Evolutionary conservation across 1,140 invertebrate species (phyloP), one percentile per base, ranked within the genome.

Genomic region (Stenopsyche tienmushanensis): DNA sequence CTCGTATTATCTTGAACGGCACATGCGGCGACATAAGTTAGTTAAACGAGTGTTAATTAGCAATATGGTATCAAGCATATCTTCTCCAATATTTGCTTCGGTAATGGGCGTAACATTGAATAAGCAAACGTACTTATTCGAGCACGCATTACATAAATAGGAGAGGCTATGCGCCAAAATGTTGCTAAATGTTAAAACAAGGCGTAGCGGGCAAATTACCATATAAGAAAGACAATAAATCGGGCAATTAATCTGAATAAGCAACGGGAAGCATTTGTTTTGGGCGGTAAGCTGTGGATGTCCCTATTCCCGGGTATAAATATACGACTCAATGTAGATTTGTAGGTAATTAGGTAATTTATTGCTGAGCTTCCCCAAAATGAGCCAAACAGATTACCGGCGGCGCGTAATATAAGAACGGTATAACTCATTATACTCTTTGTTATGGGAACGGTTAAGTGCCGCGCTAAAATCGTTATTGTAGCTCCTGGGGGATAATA

Each of bases 291-390:
- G 39, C 54, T 24, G 54, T 15, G 42, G 23, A 44, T 44, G n/a
- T 17, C 41, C 41, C 13, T 15, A 44, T 44, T 2, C 17, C 18
- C 3, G n/a, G 5, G 13, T 42, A 42, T 42, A 24, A 42, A 57
- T 34, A 34, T 54, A 54, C 25, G 25, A 41, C 54, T 42, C 54
- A 34, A 57, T 57, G 54, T 57, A 57, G 54, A 57, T 57, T 57
- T 57, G 54, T 57, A 41, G 54, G 54, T 57, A 57, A 57, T 57
- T 57, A 41, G 54, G 54, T 57, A 57, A 57, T 57, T 57, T 57
- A 57, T 57, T 42, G 54, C 39, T 20, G 54, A 57, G 54, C 39
- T 57, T 57, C 29, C 29, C 54, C 54, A 29, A 42, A 57, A 57
- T 57, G 54, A 57, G 54, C 54, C 54, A 57, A 57, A 57, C 54